Conservation (phyloP, 1,140 invertebrate species). For the Leptinotarsa texana region DNA sequence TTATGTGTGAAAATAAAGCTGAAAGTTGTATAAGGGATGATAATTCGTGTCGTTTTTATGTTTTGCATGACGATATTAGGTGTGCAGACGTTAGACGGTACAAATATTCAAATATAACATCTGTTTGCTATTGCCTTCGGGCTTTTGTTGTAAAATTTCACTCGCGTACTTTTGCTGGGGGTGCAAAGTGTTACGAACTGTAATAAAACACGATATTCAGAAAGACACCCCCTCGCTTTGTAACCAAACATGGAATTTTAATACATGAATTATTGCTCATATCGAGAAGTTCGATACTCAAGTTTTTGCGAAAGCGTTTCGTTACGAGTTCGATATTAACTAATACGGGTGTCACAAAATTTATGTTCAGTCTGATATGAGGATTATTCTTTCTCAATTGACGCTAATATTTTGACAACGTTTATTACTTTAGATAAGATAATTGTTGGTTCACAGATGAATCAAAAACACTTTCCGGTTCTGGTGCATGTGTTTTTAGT, state of each 20-base stretch:
- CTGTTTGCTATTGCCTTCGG: slow-evolving; percentile 23
- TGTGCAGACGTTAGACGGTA: slow-evolving; percentile 14
- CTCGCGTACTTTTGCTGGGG: slow-evolving; percentile 13
- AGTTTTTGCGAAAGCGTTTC: background rate
- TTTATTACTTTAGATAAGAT: no score
- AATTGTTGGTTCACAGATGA: no score
- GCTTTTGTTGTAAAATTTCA: slow-evolving; percentile 23
- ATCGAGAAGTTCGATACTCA: background rate
- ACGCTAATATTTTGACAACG: no score
- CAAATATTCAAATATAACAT: slow-evolving; percentile 27
- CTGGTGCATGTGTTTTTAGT: no score
- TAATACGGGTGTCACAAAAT: background rate
- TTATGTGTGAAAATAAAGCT: slow-evolving; percentile 17
- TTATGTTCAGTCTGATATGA: background rate
- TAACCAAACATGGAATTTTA: slow-evolving; percentile 23
- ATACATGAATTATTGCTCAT: slow-evolving; percentile 24
- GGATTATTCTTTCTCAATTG: no score
- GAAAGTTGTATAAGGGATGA: background rate
- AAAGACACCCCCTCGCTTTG: slow-evolving; percentile 4
- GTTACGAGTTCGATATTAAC: background rate
- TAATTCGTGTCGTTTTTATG: slow-evolving; percentile 24
- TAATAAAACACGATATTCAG: slow-evolving; percentile 26
- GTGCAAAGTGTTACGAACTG: slow-evolving; percentile 28
- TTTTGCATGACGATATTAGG: slow-evolving; percentile 25
- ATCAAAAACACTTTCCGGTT: no score